phyloP scores from a whole-genome alignment of 2,113 vertebrate species.

The Gobio gobio region DNA sequence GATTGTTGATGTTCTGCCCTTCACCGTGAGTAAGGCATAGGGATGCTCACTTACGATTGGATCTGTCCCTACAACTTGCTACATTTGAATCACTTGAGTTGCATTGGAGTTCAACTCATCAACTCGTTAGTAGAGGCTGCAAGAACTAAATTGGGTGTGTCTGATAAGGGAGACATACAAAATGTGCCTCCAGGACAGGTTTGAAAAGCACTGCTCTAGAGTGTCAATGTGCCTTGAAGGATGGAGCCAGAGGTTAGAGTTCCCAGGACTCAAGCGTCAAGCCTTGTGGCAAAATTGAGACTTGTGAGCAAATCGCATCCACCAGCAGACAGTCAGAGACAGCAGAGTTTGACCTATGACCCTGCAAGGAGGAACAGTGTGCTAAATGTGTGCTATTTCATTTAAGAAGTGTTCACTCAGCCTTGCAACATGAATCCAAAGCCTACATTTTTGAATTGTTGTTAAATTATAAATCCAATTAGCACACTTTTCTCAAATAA shows the following conservation, averaged over 20 bases:
- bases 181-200: too few species aligned
- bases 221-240: constrained; percentile 64
- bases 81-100: constrained; percentile 54
- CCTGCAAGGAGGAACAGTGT: not conserved
- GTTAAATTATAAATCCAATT: not conserved
- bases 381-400: not conserved
- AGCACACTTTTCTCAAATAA: not conserved
- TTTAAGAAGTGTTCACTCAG: constrained; percentile 7
- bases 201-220: constrained; percentile 3
- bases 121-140: too few species aligned
- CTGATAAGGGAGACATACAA: too few species aligned
- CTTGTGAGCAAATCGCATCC: constrained; percentile 60
- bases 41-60: too few species aligned
- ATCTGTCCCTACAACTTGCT: constrained; percentile 55
- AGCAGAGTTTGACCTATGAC: constrained; percentile 48
- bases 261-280: constrained; percentile 61
- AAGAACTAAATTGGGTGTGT: too few species aligned
- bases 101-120: constrained; percentile 36
- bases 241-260: constrained; percentile 62
- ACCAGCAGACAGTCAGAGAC: constrained; percentile 61
- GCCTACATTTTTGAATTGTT: not conserved
- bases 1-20: too few species aligned
- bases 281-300: constrained; percentile 68
- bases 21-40: too few species aligned
- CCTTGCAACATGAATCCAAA: not conserved